Base-by-base conservation (phyloP, 2,888 invertebrate species). In the Lissonota sp. region DNA sequence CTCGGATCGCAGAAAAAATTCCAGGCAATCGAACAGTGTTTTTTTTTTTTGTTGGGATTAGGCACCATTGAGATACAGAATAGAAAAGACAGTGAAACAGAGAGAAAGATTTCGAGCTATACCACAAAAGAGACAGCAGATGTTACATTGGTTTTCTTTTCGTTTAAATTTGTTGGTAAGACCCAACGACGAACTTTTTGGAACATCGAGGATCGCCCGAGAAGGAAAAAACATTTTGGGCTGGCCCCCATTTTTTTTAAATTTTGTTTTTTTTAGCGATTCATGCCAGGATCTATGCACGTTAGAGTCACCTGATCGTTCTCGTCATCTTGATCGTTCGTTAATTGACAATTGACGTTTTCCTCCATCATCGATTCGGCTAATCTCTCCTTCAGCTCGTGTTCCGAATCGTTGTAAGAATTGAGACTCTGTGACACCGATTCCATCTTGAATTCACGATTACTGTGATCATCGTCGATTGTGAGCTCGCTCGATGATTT, bases 271-370 rank as follows among this genome's bases (percentile, higher is more conserved):
- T 78, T 73, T 57, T 67, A 75, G 69, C 70, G 84, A 86, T 88
- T 88, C 91, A 91, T 91, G 91, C 91, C 91, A 88, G 89, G 88
- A 89, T 78, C 79, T 88, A 55, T 10, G 44, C 73, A 73, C 64
- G 73, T 63, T 73, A 73, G 44, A 44, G 88, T 91, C 90, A 91
- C 90, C 90, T 91, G 91, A 85, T 89, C 88, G 84, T 87, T 84
- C 76, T 89, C 88, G 87, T 87, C 4, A 53, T 53, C 6, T 49
- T n/a, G 49, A 3, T 73, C 76, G 73, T 66, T 77, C 78, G 78
- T 70, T 83, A 84, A 79, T 66, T 80, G 67, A 81, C 70, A 67
- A 72, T 85, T 82, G 85, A 84, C 74, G 85, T 73, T 84, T 80
- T 87, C 85, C 84, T 84, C 81, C 76, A 78, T 26, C 26, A 26